Evolutionary conservation across 2,888 invertebrate species (phyloP), one percentile per base, ranked within the genome.

Genomic region (Keiferia lycopersicella): DNA sequence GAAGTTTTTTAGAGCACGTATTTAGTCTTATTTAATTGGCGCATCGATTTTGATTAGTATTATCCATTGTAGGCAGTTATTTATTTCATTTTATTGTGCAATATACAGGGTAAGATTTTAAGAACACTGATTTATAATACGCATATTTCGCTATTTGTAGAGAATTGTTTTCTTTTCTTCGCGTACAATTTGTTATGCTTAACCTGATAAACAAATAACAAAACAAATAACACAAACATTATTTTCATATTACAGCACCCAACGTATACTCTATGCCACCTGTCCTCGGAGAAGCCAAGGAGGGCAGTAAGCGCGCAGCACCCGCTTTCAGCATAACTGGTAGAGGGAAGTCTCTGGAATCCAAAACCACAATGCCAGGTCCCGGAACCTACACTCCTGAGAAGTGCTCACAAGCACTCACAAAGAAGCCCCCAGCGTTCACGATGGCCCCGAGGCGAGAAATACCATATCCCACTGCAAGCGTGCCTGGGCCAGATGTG

Each of bases 301-400:
- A 92, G 67, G 91, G 93, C 75, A 74, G 92, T 82, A 80, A 93
- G 84, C 84, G 94, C 81, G 95, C 96, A 57, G 95, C 98, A 1
- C 98, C 98, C 1, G 95, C 97, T 10, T 98, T 95, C 84, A 96
- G 98, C 63, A 96, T 98, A 73, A 94, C 96, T 8, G 96, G 98
- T 8, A 93, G 98, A 68, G 96, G 95, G 69, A 96, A 95, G 81
- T 91, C 93, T 16, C 66, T 73, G 8, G 90, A 86, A 61, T 72
- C 78, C 11, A 89, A 87, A 69, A 77, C 75, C 1, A 83, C 86
- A 0, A 92, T 95, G 71, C 98, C 98, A 10, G 98, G 98, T 50
- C 98, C 98, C 11, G 97, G 97, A 53, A 94, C 96, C 0, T 93
- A 93, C 71, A 93, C 94, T 58, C 91, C 94, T n/a, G 93, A 94